phyloP scores from a whole-genome alignment of 2,113 vertebrate species.

The Fregata magnificens region DNA sequence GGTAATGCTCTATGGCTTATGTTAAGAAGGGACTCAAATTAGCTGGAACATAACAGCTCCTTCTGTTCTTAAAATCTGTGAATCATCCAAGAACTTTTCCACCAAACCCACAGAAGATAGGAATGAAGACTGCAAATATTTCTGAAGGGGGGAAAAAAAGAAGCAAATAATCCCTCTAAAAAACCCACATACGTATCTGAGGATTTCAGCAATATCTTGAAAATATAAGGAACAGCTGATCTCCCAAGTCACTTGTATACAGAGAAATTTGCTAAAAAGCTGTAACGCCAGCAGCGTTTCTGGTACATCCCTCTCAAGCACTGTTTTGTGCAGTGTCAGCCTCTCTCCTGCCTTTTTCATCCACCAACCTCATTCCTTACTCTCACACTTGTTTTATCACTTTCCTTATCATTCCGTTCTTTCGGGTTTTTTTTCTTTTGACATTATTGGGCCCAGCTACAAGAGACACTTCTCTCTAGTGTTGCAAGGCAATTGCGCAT shows the following conservation, averaged over 20 bases:
- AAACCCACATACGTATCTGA: not conserved
- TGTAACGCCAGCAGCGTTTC: not conserved
- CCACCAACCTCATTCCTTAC: not conserved
- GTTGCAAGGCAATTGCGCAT: not conserved
- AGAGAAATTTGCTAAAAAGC: not conserved
- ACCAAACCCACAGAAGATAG: conserved; percentile 1
- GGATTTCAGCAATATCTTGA: not conserved
- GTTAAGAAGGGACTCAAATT: conserved; percentile 29
- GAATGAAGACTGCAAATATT: conserved; percentile 9
- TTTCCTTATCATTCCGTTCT: not conserved
- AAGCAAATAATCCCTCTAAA: not conserved
- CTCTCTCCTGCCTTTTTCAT: not conserved
- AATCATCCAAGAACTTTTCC: conserved; percentile 13
- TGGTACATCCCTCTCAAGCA: not conserved
- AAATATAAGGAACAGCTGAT: not conserved
- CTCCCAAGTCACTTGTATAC: not conserved
- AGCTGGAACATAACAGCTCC: not conserved
- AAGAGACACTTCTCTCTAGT: not conserved
- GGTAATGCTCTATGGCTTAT: conserved; percentile 1
- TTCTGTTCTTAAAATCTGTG: conserved; percentile 28
- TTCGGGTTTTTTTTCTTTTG: not conserved
- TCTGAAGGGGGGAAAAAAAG: not conserved
- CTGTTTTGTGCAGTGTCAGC: not conserved
- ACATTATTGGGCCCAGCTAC: not conserved
- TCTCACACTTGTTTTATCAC: not conserved